phyloP scores from a whole-genome alignment of 2,888 invertebrate genomes.

The Meteorus cinctellus region DNA sequence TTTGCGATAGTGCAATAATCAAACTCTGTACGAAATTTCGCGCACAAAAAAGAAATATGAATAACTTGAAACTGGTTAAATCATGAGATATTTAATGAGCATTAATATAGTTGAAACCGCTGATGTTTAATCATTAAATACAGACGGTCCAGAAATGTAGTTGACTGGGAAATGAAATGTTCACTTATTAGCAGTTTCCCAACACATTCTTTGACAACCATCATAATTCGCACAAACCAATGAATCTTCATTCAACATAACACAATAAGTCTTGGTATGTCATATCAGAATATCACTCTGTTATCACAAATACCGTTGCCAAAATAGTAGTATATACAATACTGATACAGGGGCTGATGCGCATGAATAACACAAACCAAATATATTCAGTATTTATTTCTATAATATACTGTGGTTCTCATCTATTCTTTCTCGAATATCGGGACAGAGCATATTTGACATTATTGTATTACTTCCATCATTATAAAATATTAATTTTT shows the following conservation, averaged over 20 bases:
- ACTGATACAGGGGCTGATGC: not conserved
- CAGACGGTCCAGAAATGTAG: constrained; percentile 27
- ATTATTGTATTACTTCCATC: not conserved
- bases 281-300: not conserved
- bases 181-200: constrained; percentile 11
- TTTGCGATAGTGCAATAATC: constrained; percentile 1
- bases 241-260: not conserved
- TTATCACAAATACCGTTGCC: not conserved
- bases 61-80: constrained; percentile 20
- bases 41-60: constrained; percentile 23
- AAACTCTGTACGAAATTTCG: constrained; percentile 29
- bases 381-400: constrained; percentile 8
- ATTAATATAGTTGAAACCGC: constrained; percentile 39
- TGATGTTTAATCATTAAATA: not conserved
- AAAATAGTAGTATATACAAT: not conserved
- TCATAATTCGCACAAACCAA: constrained; percentile 14
- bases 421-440: not conserved
- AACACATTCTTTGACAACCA: constrained; percentile 11
- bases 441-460: not conserved
- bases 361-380: not conserved
- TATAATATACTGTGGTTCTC: not conserved
- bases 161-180: constrained; percentile 30
- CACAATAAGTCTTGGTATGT: not conserved
- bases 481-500: not conserved
- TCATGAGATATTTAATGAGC: constrained; percentile 41